A percentile compares a stretch with the other conserved stretches of the same genome.
phyloP scores from a whole-genome alignment of 2,113 vertebrate genomes.

The human (Homo sapiens) region GRCh38 chr18:67912001-67912500 shows the following conservation, averaged over 20 bases:
- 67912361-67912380: not conserved
- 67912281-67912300: not conserved
- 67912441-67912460: not conserved
- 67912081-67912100: not conserved
- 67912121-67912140: not conserved
- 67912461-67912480: not conserved
- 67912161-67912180: not conserved
- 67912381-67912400: not conserved
- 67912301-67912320: not conserved
- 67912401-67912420: not conserved
- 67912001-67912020: not conserved
- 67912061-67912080: not conserved
- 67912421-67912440: not conserved
- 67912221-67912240: not conserved
- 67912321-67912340: not conserved
- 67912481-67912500: not conserved
- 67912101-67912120: not conserved
- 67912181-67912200: not conserved
- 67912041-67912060: not conserved
- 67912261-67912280: not conserved
- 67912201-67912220: not conserved
- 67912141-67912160: not conserved
- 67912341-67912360: not conserved
- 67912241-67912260: not conserved
- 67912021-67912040: not conserved